phyloP scores from a whole-genome alignment of 2,113 vertebrate genomes.

The Furnarius figulus region DNA sequence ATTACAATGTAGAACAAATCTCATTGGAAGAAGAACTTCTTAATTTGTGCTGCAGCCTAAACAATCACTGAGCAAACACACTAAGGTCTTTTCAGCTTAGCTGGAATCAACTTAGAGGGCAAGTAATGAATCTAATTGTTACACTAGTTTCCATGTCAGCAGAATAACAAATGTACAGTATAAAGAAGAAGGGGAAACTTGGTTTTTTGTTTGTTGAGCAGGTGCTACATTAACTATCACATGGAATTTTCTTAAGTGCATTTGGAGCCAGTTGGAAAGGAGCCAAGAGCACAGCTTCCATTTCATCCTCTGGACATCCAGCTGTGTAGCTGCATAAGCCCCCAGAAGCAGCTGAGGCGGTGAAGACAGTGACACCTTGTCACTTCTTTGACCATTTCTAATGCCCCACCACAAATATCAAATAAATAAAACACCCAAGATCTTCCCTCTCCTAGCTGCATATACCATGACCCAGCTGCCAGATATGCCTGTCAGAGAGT shows the following conservation, averaged over 20 bases:
- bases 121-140: slow-evolving; percentile 73
- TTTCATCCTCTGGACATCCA: slow-evolving; percentile 67
- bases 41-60: slow-evolving; percentile 27
- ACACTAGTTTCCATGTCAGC: slow-evolving; percentile 72
- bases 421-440: slow-evolving; percentile 29
- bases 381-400: slow-evolving; percentile 55
- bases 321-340: slow-evolving; percentile 71
- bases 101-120: slow-evolving; percentile 52
- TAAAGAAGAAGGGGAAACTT: slow-evolving; percentile 37
- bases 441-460: neutral
- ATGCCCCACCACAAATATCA: neutral
- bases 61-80: neutral
- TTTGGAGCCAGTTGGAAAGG: slow-evolving; percentile 69
- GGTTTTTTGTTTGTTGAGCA: slow-evolving; percentile 72
- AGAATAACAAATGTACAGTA: slow-evolving; percentile 77
- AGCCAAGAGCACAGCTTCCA: slow-evolving; percentile 60
- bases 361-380: slow-evolving; percentile 71
- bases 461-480: slow-evolving; percentile 37
- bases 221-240: slow-evolving; percentile 67
- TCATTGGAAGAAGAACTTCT: neutral
- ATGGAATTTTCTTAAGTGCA: slow-evolving; percentile 68
- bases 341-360: slow-evolving; percentile 71
- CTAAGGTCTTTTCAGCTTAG: slow-evolving; percentile 40
- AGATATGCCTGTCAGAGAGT: slow-evolving; percentile 14
- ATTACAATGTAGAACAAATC: neutral